Percentiles rank a stretch among this genome's conserved stretches.
Conservation (phyloP, 1,140 invertebrate species). For the Drosophila pruinosa region DNA sequence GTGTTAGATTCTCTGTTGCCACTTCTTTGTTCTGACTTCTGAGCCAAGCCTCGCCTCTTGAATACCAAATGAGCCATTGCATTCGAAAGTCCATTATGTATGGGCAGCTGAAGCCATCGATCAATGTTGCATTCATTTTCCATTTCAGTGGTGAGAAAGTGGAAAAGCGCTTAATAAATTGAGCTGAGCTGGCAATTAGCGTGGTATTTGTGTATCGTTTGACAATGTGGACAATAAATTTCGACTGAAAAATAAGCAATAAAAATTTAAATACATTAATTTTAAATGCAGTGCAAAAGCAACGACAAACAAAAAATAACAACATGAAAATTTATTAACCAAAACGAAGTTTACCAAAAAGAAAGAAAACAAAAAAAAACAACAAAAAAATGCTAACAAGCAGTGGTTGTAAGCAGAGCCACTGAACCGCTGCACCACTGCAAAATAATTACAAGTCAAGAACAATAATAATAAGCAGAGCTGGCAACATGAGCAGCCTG, state of each 20-base stretch:
- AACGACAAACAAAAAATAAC: not conserved
- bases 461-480: conserved; percentile 70
- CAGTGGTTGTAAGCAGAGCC: conserved; percentile 24
- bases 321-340: conserved; percentile 37
- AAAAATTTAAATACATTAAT: conserved; percentile 20
- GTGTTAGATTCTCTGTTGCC: conserved; percentile 35
- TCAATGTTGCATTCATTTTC: conserved; percentile 27
- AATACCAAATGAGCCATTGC: conserved; percentile 38
- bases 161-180: conserved; percentile 21
- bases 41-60: conserved; percentile 17
- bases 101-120: conserved; percentile 17
- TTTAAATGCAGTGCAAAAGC: not conserved
- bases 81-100: conserved; percentile 29
- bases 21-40: conserved; percentile 40
- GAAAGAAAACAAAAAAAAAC: conserved; percentile 26
- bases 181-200: conserved; percentile 14
- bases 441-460: conserved; percentile 76
- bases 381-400: conserved; percentile 64
- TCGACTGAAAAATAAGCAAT: conserved; percentile 23
- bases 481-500: conserved; percentile 74
- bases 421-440: conserved; percentile 43
- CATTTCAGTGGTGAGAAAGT: conserved; percentile 38
- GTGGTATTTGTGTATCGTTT: conserved; percentile 37
- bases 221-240: conserved; percentile 40
- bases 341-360: conserved; percentile 10